phyloP scores from a whole-genome alignment of 92 coral and sea anemone genomes.

The Desmophyllum pertusum region DNA sequence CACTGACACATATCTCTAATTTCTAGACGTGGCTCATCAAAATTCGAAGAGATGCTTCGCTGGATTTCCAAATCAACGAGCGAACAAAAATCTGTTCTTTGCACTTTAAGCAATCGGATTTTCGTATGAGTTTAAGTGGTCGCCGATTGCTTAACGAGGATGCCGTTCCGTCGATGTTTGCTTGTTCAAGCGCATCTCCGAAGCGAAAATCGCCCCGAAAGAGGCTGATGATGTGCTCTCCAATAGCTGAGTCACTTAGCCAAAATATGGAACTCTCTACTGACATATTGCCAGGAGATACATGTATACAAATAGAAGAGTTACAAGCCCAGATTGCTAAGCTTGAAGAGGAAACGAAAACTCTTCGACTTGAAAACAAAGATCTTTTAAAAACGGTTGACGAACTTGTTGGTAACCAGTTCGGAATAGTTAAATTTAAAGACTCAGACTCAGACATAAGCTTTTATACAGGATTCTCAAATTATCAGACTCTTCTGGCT shows the following conservation, averaged over 20 bases:
- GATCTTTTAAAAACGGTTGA: not conserved
- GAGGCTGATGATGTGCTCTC: not conserved
- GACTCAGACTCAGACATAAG: constrained; percentile 18
- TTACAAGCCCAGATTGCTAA: not conserved
- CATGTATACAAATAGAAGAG: not conserved
- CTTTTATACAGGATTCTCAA: constrained; percentile 33
- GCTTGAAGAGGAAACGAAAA: not conserved
- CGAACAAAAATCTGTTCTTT: constrained; percentile 13
- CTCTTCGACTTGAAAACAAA: not conserved
- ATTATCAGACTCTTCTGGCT: constrained; percentile 20
- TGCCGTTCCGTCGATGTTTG: constrained; percentile 6
- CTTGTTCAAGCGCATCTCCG: not conserved
- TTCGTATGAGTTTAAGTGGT: constrained; percentile 1
- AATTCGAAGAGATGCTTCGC: constrained; percentile 19
- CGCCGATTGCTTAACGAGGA: not conserved
- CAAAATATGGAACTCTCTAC: no score
- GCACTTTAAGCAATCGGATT: constrained; percentile 4
- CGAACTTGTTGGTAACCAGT: not conserved
- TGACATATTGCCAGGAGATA: no score
- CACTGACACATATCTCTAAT: no score
- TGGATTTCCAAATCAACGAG: constrained; percentile 3
- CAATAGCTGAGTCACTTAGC: not conserved
- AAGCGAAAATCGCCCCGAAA: constrained; percentile 10
- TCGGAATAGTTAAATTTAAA: not conserved
- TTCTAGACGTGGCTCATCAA: constrained; percentile 9